Evolutionary conservation across 2,888 invertebrate genomes (phyloP).

Genomic region (Lordiphosa andalusiaca): DNA sequence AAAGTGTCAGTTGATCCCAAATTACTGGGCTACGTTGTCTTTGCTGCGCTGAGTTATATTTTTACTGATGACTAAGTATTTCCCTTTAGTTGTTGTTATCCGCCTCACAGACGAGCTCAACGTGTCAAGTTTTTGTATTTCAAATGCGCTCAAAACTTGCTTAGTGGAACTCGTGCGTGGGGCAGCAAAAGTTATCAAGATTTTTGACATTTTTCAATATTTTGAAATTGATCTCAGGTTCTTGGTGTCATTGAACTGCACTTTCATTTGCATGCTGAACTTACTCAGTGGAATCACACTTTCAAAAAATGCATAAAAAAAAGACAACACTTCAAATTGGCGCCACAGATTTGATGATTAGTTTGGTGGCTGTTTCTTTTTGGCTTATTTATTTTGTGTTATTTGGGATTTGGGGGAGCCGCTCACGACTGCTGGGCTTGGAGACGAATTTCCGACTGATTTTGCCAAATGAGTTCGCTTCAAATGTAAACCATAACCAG

Average conservation of each 20-base stretch:
- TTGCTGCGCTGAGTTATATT: too few species aligned
- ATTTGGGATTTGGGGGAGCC: constrained; percentile 16
- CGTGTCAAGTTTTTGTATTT: constrained; percentile 67
- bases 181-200: constrained; percentile 25
- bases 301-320: constrained; percentile 8
- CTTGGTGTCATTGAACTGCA: neutral
- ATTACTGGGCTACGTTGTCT: too few species aligned
- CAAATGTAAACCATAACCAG: constrained; percentile 69
- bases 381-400: constrained; percentile 3
- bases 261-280: constrained; percentile 7
- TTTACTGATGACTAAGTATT: neutral
- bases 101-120: constrained; percentile 60
- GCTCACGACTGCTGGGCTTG: constrained; percentile 72
- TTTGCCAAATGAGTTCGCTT: constrained; percentile 64
- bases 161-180: constrained; percentile 62
- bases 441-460: constrained; percentile 77
- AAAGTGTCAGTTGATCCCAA: too few species aligned
- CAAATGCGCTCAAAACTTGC: constrained; percentile 62
- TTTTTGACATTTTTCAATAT: neutral
- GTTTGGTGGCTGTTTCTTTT: neutral
- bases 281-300: constrained; percentile 1
- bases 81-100: constrained; percentile 5
- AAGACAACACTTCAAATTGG: neutral
- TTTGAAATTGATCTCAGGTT: neutral
- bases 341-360: neutral